Base-by-base conservation (phyloP, 2,888 invertebrate genomes). In the Dioctria rufipes region DNA sequence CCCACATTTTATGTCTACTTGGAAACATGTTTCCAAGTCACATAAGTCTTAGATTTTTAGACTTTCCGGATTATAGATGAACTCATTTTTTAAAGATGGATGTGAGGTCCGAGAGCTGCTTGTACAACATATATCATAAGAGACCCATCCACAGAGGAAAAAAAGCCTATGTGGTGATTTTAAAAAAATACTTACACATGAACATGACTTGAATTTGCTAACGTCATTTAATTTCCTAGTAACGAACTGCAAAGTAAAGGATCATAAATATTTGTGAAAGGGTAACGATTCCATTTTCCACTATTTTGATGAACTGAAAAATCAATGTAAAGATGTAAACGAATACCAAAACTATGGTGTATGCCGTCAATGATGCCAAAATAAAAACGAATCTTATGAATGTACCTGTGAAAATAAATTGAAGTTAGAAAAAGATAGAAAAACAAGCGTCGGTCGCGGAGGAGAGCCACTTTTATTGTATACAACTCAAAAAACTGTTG, bases 281-380 rank as follows among this genome's bases (percentile, higher is more conserved):
- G 89, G 92, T 84, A 90, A 90, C 54, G 85, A 86, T 8, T 90
- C 89, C 84, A 88, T 94, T 40, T 83, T 87, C 1, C 89, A 84
- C 78, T 84, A 84, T 2, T 84, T 84, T 80, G 82, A 86, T n/a
- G 81, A 82, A 4, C 66, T 80, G 0, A 84, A 83, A n/a, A 83
- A 87, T 46, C 83, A 82, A 3, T 89, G 89, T 80, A 84, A 84
- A 25, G 93, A 94, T 84, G 89, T 93, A 3, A 89, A 95, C 85
- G 94, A 94, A 85, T 95, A 95, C 84, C 87, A 90, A 51, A 86
- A 88, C 0, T 90, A 90, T 82, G 94, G 94, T 0, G 88, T 90
- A 5, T 95, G 95, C 85, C 93, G 94, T 75, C 95, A 95, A 83
- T 87, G 86, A 8, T 96, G 95, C 85, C 84, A 88, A 0, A 94